Evolutionary conservation across 1,140 invertebrate genomes (phyloP), one percentile per base, ranked within the genome.

Genomic region (Gonioctena quinquepunctata): DNA sequence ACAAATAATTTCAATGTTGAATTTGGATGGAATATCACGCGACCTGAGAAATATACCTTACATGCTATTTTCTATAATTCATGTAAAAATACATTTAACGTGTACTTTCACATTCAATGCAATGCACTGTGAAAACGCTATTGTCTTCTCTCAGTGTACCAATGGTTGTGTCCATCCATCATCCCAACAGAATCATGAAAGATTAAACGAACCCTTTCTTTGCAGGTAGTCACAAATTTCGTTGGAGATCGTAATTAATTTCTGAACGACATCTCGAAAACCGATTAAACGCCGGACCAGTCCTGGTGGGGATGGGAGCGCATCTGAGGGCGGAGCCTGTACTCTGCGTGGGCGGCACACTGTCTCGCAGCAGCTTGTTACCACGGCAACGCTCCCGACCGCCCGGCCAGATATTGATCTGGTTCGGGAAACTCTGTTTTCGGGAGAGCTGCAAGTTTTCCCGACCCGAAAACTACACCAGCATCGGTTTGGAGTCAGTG

Each of bases 331-430:
- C 27, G 21, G 69, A 59, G 77, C 63, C 52, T 65, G 66, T 60
- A 68, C 67, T 66, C 71, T 77, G 75, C 74, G 78, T 77, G 77
- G 80, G 81, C 81, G 81, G 76, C 81, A 80, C 80, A 77, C 79
- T 72, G 80, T 81, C 81, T 82, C 79, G 81, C 81, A 82, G 81
- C 81, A 81, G 81, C 81, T 82, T 78, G 81, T 82, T 63, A 74
- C 72, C 74, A 75, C 76, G 73, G 78, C 57, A 66, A 80, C 80
- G 64, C 64, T 63, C 54, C 70, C 74, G 70, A 72, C 75, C 77
- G 77, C 76, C 78, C 77, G 77, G 74, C 52, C 76, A 79, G 79
- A 82, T 82, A 82, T 82, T 82, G 81, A 82, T 82, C 81, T 82
- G 74, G 52, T 25, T 63, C 16, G 71, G 68, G 73, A 70, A 70